phyloP scores from a whole-genome alignment of 2,888 invertebrate species.

The Hypsopygia costalis region DNA sequence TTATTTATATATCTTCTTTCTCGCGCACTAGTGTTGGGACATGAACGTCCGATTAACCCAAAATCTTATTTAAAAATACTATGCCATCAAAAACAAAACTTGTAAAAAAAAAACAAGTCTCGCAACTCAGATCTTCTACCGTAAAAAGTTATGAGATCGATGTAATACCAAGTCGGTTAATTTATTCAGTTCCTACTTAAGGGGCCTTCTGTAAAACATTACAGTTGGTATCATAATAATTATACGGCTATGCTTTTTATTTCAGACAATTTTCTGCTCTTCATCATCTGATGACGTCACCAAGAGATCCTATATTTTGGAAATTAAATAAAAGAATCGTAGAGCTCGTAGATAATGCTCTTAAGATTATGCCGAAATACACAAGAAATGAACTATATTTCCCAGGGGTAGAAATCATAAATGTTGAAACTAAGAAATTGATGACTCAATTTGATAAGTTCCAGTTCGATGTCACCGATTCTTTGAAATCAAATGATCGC shows the following conservation, averaged over 20 bases:
- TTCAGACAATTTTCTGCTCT: slow-evolving; percentile 55
- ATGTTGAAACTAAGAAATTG: slow-evolving; percentile 82
- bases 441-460: slow-evolving; percentile 84
- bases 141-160: too few relatives aligned
- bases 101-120: too few relatives aligned
- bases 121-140: too few relatives aligned
- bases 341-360: slow-evolving; percentile 77
- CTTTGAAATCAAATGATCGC: slow-evolving; percentile 52
- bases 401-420: slow-evolving; percentile 82
- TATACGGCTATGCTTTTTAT: slow-evolving; percentile 24
- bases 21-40: too few relatives aligned
- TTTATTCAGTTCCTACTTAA: too few relatives aligned
- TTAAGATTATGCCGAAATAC: slow-evolving; percentile 79
- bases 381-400: slow-evolving; percentile 79
- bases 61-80: too few relatives aligned
- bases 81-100: too few relatives aligned
- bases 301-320: slow-evolving; percentile 87
- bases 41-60: too few relatives aligned
- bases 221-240: too few relatives aligned
- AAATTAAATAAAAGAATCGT: slow-evolving; percentile 82
- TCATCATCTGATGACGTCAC: slow-evolving; percentile 78
- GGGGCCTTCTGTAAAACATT: too few relatives aligned
- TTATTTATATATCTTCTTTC: too few relatives aligned
- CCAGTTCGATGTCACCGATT: slow-evolving; percentile 83
- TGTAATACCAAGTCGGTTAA: too few relatives aligned